Evolutionary conservation across 2,113 vertebrate genomes (phyloP).

Genomic region (Synchiropus splendidus): DNA sequence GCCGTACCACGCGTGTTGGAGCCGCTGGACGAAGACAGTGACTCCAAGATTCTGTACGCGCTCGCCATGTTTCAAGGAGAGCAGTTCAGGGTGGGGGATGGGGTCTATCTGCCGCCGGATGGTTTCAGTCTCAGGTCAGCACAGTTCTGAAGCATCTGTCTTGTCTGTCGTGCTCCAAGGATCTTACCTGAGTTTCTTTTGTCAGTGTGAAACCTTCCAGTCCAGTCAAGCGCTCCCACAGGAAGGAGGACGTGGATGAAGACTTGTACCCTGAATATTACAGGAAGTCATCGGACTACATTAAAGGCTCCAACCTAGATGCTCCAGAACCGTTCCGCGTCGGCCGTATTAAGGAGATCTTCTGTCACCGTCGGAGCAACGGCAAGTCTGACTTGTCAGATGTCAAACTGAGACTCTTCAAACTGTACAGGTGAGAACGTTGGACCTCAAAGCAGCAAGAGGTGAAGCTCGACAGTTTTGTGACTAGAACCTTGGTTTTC

Average conservation of each 20-base stretch:
- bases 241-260: conserved; percentile 87
- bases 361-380: conserved; percentile 75
- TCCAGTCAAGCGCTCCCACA: conserved; percentile 78
- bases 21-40: conserved; percentile 58
- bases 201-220: conserved; percentile 78
- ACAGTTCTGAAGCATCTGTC: neutral
- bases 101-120: conserved; percentile 79
- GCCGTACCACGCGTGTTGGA: conserved; percentile 70
- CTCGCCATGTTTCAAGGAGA: conserved; percentile 73
- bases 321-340: conserved; percentile 83
- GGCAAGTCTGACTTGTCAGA: conserved; percentile 74
- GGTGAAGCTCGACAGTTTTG: too few relatives aligned
- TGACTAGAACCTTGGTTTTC: too few relatives aligned
- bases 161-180: neutral
- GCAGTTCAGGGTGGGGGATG: conserved; percentile 76
- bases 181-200: neutral
- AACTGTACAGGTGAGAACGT: conserved; percentile 82
- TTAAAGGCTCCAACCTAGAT: conserved; percentile 92
- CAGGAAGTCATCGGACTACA: conserved; percentile 91
- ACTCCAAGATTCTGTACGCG: conserved; percentile 70
- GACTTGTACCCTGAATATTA: conserved; percentile 91
- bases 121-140: conserved; percentile 79
- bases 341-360: conserved; percentile 86
- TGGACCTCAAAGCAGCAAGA: too few relatives aligned
- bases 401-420: conserved; percentile 80